phyloP scores from a whole-genome alignment of 2,888 invertebrate species.

The Pollenia labialis region DNA sequence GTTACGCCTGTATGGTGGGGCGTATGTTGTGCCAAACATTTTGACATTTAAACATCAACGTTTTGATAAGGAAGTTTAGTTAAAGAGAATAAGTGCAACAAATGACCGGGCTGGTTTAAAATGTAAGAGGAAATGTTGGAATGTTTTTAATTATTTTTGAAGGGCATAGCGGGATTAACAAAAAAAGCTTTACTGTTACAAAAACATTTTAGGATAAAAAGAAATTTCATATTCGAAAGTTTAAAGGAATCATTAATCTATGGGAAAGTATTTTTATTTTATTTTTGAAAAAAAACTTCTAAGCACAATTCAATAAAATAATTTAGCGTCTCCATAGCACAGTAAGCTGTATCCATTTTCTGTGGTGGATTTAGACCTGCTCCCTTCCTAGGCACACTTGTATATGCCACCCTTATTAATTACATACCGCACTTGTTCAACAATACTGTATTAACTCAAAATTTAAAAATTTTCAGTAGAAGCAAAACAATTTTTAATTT shows the following conservation, averaged over 20 bases:
- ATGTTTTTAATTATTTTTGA: conserved; percentile 60
- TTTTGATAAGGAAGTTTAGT: conserved; percentile 57
- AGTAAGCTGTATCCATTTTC: too few relatives aligned
- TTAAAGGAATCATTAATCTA: background rate
- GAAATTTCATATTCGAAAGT: conserved; percentile 5
- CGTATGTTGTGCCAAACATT: conserved; percentile 69
- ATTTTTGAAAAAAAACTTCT: too few relatives aligned
- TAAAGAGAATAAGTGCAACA: conserved; percentile 31
- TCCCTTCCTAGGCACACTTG: too few relatives aligned
- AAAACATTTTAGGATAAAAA: conserved; percentile 17
- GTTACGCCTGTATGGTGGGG: conserved; percentile 73
- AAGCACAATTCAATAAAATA: too few relatives aligned
- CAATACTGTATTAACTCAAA: too few relatives aligned
- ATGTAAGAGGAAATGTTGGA: conserved; percentile 47
- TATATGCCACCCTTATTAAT: too few relatives aligned
- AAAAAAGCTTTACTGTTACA: background rate
- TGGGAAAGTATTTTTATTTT: background rate
- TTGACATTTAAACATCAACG: conserved; percentile 70
- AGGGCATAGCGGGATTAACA: conserved; percentile 50
- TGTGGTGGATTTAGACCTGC: too few relatives aligned
- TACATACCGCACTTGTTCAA: too few relatives aligned
- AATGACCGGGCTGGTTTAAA: conserved; percentile 45
- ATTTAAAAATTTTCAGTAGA: too few relatives aligned
- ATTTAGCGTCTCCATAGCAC: too few relatives aligned
- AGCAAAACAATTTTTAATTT: too few relatives aligned